Base-by-base conservation (phyloP, 2,888 invertebrate species). In the Rhagophthalmus giganteus region DNA sequence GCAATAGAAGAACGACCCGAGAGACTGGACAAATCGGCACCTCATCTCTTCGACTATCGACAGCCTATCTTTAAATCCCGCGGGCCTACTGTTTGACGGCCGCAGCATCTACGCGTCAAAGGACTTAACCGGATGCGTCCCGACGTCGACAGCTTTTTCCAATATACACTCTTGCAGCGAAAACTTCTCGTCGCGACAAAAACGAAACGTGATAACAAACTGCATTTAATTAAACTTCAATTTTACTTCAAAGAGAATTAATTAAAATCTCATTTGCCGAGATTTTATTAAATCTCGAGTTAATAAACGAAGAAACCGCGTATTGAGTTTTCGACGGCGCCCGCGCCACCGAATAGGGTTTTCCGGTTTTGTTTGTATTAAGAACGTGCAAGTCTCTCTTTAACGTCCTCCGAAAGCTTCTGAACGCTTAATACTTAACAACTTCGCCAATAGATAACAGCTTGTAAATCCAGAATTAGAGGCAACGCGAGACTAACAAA, bases 41-140 rank as follows among this genome's bases (percentile, higher is more conserved):
- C 60, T 60, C 60, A 60, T 60, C 60, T 58, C 51, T 53, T 55
- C 55, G 55, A 57, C 58, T 57, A 60, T 60, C 60, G 58, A 60
- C 58, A 51, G 51, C 42, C 54, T 54, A 57, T 57, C 58, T 49
- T 31, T 32, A 44, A 47, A 33, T 54, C 58, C 55, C 56, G 9
- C 8, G 60, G 45, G 59, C 34, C 35, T 32, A 26, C 50, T 45
- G 55, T 46, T 55, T 53, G 55, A 55, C 50, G 41, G 37, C 52
- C 46, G 16, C 50, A 46, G 53, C 34, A 46, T 55, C 42, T 52
- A 25, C 48, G 39, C 46, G 44, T 51, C 47, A 35, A 9, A 31
- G 38, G 25, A 25, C 20, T 38, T 38, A 26, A 30, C 39, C 39
- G 39, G 39, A 39, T 30, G 39, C 39, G 28, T 30, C 39, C 10